Evolutionary conservation across 1,140 invertebrate species (phyloP), one percentile per base, ranked within the genome.

Genomic region (Andrena cerasifolii): DNA sequence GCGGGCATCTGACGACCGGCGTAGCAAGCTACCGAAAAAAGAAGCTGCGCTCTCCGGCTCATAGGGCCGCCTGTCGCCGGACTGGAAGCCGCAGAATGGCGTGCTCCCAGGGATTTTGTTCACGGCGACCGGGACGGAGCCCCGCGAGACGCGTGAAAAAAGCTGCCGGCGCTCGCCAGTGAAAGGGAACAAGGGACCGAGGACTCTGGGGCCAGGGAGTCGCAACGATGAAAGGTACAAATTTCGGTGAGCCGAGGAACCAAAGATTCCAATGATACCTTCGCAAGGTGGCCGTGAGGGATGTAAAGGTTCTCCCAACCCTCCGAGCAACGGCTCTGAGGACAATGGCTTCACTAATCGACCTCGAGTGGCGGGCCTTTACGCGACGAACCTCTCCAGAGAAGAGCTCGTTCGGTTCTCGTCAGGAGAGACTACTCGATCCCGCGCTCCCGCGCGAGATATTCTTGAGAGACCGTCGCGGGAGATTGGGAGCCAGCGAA

Each of bases 201-300:
- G n/a, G n/a, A 49, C 33, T 43, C 33, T 28, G 47, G 36, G 36
- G 21, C 28, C 31, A 65, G 33, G 70, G 76, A 71, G 62, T 36
- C 73, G 33, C 31, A 75, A 54, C 74, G 71, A 80, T 71, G 61
- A 58, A 66, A 51, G 59, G 18, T 63, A 68, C 21, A 59, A 61
- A 63, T 58, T 76, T 33, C 63, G 78, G 51, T 70, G 58, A 47
- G 51, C 65, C 59, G 61, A 75, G 63, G 73, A 68, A 67, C 79
- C 79, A 85, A 45, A 80, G 82, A 58, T 86, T 82, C 87, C 90
- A 92, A 92, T 92, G 91, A 92, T 90, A 90, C 89, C 91, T 85
- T 89, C 89, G 84, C 87, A 89, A 82, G 89, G 80, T 80, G 90
- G 89, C 87, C 89, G 89, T 86, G 87, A 90, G 88, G 90, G 88